Percentiles rank a stretch among this genome's conserved stretches.
Evolutionary conservation across 2,113 vertebrate genomes (phyloP).

Genomic region (Sander vitreus): DNA sequence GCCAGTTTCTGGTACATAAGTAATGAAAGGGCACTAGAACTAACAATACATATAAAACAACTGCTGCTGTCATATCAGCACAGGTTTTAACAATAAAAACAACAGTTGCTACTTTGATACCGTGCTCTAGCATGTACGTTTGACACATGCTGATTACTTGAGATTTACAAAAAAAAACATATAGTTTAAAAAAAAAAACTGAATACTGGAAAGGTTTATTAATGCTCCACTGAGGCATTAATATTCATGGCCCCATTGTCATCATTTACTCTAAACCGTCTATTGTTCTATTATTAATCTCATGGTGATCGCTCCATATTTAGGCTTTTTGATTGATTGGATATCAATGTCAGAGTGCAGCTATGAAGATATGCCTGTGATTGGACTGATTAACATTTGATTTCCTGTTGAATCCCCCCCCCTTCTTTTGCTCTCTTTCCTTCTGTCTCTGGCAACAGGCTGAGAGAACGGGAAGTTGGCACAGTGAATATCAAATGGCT

Average conservation of each 20-base stretch:
- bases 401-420: conserved; percentile 64
- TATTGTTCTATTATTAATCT: conserved; percentile 54
- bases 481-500: conserved; percentile 76
- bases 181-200: not conserved
- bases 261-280: conserved; percentile 52
- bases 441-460: conserved; percentile 26
- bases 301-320: conserved; percentile 55
- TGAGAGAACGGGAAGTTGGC: conserved; percentile 50
- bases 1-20: conserved; percentile 78
- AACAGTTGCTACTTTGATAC: conserved; percentile 1
- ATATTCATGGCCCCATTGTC: conserved; percentile 44
- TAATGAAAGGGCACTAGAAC: conserved; percentile 70
- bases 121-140: not conserved
- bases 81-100: conserved; percentile 34
- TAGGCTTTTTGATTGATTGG: conserved; percentile 66
- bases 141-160: conserved; percentile 17
- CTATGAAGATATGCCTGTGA: conserved; percentile 65
- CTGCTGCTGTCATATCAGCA: conserved; percentile 35
- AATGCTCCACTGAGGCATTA: conserved; percentile 1
- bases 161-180: conserved; percentile 2
- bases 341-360: conserved; percentile 66
- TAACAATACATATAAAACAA: conserved; percentile 58
- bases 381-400: conserved; percentile 77
- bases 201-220: conserved; percentile 12
- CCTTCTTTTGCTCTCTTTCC: conserved; percentile 25